phyloP scores from a whole-genome alignment of 2,797 vertebrate species.

The Sebastes trivittatus region DNA sequence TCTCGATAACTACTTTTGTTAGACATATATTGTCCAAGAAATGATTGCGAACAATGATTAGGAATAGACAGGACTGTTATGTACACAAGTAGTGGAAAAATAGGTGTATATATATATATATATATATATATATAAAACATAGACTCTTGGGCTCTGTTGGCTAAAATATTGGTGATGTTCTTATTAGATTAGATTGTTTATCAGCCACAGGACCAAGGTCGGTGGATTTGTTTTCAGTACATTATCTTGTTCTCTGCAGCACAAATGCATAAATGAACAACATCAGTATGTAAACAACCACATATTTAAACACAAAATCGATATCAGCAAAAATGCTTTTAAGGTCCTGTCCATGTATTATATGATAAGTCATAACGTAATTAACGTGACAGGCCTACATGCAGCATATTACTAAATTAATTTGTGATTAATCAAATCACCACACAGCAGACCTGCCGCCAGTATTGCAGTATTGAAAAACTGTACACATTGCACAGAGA shows the following conservation, averaged over 20 bases:
- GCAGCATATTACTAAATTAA: neutral
- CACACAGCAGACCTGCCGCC: neutral
- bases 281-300: neutral
- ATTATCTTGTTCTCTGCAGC: neutral
- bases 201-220: neutral
- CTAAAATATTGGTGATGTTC: neutral
- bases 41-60: no score
- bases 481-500: neutral
- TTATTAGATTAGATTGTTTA: neutral
- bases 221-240: no score
- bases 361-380: neutral
- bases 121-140: no score
- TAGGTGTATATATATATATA: no score
- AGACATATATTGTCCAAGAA: no score
- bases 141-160: neutral
- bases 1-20: no score
- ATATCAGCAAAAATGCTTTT: neutral
- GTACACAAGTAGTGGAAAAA: no score
- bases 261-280: neutral
- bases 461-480: neutral
- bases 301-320: neutral
- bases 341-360: neutral
- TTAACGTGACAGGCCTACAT: neutral
- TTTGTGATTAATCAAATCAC: neutral
- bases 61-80: no score